A percentile compares a stretch with the other conserved stretches of the same genome.
Evolutionary conservation across 92 coral and sea anemone species (phyloP).

Genomic region (Phymanthus crucifer): DNA sequence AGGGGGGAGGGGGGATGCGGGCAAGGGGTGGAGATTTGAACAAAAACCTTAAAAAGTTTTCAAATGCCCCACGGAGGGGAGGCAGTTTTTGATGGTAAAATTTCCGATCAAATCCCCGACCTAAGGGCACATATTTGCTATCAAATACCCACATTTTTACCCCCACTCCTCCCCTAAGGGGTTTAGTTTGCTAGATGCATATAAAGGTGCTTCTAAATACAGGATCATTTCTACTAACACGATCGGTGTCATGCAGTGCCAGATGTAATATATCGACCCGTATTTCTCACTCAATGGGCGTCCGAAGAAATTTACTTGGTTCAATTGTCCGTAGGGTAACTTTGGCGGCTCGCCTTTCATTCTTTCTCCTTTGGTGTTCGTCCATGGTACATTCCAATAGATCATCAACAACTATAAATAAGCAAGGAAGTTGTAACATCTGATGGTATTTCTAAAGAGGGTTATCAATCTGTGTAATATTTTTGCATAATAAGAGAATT

Average conservation of each 20-base stretch:
- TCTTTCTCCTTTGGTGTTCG: slow-evolving; percentile 67
- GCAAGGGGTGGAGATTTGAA: too few species aligned
- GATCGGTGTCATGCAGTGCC: slow-evolving; percentile 92
- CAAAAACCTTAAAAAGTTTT: too few species aligned
- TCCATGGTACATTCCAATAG: slow-evolving; percentile 70
- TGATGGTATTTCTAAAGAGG: neutral
- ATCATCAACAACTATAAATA: slow-evolving; percentile 50
- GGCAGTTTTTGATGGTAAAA: too few species aligned
- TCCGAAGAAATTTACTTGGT: slow-evolving; percentile 86
- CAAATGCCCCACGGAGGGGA: too few species aligned
- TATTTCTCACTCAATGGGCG: slow-evolving; percentile 70
- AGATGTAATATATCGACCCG: slow-evolving; percentile 80
- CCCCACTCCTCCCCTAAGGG: too few species aligned
- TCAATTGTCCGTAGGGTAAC: slow-evolving; percentile 79
- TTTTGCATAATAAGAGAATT: too few species aligned
- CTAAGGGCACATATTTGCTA: too few species aligned
- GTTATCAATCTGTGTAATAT: neutral
- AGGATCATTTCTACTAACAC: slow-evolving; percentile 59
- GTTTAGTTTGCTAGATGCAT: too few species aligned
- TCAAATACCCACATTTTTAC: too few species aligned
- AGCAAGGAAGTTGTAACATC: neutral
- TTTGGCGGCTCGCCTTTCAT: slow-evolving; percentile 75
- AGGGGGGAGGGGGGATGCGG: too few species aligned
- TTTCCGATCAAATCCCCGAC: too few species aligned
- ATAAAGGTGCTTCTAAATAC: too few species aligned